phyloP scores from a whole-genome alignment of 2,888 invertebrate genomes.

The Hydriomena furcata region DNA sequence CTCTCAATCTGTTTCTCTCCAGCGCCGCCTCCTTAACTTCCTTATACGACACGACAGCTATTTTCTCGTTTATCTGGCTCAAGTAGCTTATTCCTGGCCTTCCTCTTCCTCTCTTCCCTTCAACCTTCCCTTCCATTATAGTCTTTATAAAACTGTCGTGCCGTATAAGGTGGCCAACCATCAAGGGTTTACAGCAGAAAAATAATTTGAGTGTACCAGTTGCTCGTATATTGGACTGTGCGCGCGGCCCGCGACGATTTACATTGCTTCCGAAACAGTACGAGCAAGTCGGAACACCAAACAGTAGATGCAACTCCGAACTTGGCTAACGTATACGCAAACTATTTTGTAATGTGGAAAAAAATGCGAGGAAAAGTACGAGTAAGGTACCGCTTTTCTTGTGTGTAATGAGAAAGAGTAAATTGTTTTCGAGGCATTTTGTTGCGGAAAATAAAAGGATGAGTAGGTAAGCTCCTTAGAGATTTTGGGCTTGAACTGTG shows the following conservation, averaged over 20 bases:
- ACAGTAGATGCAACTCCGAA: slow-evolving; percentile 51
- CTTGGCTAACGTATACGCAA: slow-evolving; percentile 43
- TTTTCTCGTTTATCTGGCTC: no score
- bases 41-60: no score
- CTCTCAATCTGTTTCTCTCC: no score
- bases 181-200: no score
- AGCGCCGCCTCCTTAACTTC: no score
- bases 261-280: slow-evolving; percentile 78
- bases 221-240: slow-evolving; percentile 8
- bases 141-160: no score
- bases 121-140: no score
- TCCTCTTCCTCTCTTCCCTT: no score
- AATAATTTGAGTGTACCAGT: not conserved
- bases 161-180: no score
- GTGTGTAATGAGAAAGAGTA: slow-evolving; percentile 37
- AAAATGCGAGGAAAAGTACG: slow-evolving; percentile 43
- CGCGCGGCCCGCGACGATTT: slow-evolving; percentile 68
- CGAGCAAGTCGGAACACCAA: slow-evolving; percentile 57
- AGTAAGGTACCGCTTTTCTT: slow-evolving; percentile 34
- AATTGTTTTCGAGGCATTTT: slow-evolving; percentile 38
- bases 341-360: slow-evolving; percentile 56
- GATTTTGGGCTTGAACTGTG: slow-evolving; percentile 28
- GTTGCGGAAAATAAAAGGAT: slow-evolving; percentile 32
- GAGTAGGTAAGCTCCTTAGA: slow-evolving; percentile 30
- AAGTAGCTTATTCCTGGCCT: no score